Evolutionary conservation across 2,113 vertebrate genomes (phyloP), one percentile per base, ranked within the genome.

Genomic region (Microcebus griseorufus): DNA sequence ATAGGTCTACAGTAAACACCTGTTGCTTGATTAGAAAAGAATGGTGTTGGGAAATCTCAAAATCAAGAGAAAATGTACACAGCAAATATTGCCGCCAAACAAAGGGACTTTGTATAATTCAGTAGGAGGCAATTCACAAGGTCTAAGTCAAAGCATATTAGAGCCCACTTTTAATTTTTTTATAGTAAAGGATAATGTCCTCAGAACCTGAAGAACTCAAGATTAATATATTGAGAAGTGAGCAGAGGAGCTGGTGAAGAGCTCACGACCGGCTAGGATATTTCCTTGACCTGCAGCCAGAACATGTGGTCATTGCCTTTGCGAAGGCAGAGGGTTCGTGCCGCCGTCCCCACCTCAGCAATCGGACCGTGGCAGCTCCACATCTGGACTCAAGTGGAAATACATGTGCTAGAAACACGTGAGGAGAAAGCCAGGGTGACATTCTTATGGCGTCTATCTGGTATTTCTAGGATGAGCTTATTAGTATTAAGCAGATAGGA

Each of bases 141-240:
- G 11, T 58, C 67, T 60, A 96, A 58, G 90, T 90, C 53, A 70
- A 96, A 82, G 79, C 39, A 72, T 55, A n/a, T 53, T 27, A 23
- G 90, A 86, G 90, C 42, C 14, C 62, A 95, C 37, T 83, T 96
- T 87, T 76, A 86, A 80, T 81, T 78, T 93, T 67, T 88, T 91
- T 69, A 85, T 76, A 87, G 73, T 62, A 92, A 93, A 81, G 70
- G 51, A 76, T 80, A 60, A 86, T 39, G 37, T 93, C 81, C 81
- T 86, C 22, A 9, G 93, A 90, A 78, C 58, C 29, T 89, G n/a
- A 82, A 93, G 48, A 81, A 91, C 67, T 96, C 34, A 85, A 69
- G 45, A 96, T 69, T 12, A 85, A 89, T 55, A 78, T 55, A 64
- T 48, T 92, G 62, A 79, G 69, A 76, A 87, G 39, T 62, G 34